phyloP scores from a whole-genome alignment of 2,888 invertebrate species.

The Coremacera marginata region DNA sequence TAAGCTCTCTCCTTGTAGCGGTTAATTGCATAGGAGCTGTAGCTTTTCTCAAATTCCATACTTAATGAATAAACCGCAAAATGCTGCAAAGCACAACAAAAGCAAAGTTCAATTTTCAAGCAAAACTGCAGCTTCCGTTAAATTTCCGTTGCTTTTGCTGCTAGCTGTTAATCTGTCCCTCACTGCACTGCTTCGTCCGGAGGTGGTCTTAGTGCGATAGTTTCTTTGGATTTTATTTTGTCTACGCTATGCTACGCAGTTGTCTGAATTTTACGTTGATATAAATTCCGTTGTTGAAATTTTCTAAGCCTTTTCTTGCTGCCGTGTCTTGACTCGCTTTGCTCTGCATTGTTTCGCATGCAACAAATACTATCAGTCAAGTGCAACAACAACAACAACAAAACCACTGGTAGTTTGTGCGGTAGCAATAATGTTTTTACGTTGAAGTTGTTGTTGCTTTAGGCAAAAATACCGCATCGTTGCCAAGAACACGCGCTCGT shows the following conservation, averaged over 20 bases:
- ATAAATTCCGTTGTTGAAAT: not conserved
- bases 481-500: too few species aligned
- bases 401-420: not conserved
- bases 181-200: not conserved
- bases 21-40: not conserved
- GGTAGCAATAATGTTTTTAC: too few species aligned
- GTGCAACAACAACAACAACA: not conserved
- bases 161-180: not conserved
- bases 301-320: not conserved
- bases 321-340: not conserved
- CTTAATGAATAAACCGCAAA: constrained; percentile 25
- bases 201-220: too few species aligned
- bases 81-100: constrained; percentile 19
- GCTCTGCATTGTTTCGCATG: not conserved
- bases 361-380: not conserved
- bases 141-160: constrained; percentile 20
- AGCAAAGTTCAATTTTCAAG: constrained; percentile 28
- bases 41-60: not conserved
- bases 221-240: not conserved
- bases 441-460: too few species aligned
- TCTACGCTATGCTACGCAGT: not conserved
- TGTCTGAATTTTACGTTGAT: not conserved
- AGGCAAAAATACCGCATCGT: too few species aligned
- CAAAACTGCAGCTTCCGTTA: constrained; percentile 28
- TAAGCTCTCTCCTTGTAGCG: not conserved